Base-by-base conservation (phyloP, 1,140 invertebrate species). In the Trinorchestia longiramus region DNA sequence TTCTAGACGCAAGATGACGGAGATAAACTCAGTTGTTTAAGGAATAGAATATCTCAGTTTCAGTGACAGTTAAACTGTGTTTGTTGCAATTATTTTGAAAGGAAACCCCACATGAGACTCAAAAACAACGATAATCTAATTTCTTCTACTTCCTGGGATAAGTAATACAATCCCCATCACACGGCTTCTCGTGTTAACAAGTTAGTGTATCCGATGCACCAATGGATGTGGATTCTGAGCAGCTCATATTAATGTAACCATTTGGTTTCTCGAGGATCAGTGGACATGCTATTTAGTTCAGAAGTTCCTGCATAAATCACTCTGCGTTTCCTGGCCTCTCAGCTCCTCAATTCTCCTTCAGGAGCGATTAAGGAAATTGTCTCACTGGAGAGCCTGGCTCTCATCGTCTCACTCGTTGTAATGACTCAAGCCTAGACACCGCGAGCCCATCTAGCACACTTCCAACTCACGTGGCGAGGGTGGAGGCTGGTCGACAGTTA, bases 331-430 rank as follows among this genome's bases (percentile, higher is more conserved):
- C 88, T 41, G 88, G 43, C 41, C 41, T 43, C 88, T 41, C 41
- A 90, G 17, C 44, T 43, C 15, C 92, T 94, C 44, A 40, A 45
- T 94, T 94, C 43, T 47, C 43, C 44, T 94, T 40, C 40, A 47
- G 44, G 43, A 47, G 43, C 44, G 92, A 94, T 94, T 45, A 94
- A 6, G 92, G 92, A 94, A 94, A 94, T 94, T 94, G 92, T 45
- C 44, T 94, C 92, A 45, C 44, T 36, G 43, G 62, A 77, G 62
- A 77, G 62, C 15, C 28, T 36, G 62, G 62, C 62, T 77, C 62
- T 77, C 62, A 77, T 77, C 62, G 15, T 77, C 62, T 77, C 62
- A 23, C 62, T 77, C 62, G 11, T 77, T 23, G 62, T 77, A 77
- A 77, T 77, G 62, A 77, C 62, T 77, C 62, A 77, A 77, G 62